Percentiles rank a stretch among this genome's conserved stretches.
Evolutionary conservation across 2,888 invertebrate species (phyloP).

Genomic region (Sinodicranocentrus sp.): DNA sequence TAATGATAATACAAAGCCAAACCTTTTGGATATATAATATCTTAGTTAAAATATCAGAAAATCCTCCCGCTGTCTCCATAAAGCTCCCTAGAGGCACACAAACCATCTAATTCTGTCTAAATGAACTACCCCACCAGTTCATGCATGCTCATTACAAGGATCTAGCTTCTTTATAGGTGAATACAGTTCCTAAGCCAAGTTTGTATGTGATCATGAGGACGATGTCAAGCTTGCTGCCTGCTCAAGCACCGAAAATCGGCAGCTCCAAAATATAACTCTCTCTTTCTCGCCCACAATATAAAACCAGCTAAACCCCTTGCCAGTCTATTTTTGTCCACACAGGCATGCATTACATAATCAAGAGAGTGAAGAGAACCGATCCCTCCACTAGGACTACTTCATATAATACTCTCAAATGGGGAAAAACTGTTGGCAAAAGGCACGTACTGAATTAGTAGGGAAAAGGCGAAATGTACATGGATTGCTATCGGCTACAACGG

Average conservation of each 20-base stretch:
- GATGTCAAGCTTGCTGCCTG: constrained; percentile 23
- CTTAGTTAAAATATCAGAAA: too few species aligned
- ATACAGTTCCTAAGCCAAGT: not conserved
- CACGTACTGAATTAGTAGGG: constrained; percentile 53
- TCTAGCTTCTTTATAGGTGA: not conserved
- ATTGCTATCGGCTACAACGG: constrained; percentile 5
- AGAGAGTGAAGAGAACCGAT: too few species aligned
- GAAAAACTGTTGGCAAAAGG: constrained; percentile 35
- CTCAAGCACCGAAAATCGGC: constrained; percentile 32
- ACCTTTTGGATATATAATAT: too few species aligned
- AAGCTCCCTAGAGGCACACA: constrained; percentile 55
- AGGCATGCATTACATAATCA: constrained; percentile 38
- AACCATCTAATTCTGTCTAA: constrained; percentile 46
- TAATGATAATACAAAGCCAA: too few species aligned
- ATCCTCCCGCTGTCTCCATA: not conserved
- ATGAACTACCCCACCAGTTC: constrained; percentile 18
- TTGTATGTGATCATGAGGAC: not conserved
- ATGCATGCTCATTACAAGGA: not conserved
- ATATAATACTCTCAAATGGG: constrained; percentile 31
- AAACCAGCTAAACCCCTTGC: constrained; percentile 20
- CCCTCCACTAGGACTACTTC: too few species aligned
- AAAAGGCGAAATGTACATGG: constrained; percentile 44
- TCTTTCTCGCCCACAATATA: too few species aligned
- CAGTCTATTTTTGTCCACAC: constrained; percentile 54
- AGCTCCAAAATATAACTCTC: constrained; percentile 24